phyloP scores from a whole-genome alignment of 2,113 vertebrate genomes.

The Vanacampus margaritifer region DNA sequence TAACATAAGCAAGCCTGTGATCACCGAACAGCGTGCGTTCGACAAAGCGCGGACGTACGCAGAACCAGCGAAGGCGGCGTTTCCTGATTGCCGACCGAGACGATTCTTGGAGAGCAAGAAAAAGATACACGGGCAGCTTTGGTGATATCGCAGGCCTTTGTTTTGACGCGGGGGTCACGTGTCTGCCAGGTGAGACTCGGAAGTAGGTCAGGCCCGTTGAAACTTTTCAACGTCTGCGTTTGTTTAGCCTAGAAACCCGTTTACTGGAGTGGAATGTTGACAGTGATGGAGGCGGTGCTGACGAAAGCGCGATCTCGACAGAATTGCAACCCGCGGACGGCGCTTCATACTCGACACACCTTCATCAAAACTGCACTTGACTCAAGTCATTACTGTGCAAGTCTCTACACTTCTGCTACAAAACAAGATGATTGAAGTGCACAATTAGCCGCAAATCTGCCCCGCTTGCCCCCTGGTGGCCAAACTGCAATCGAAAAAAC shows the following conservation, averaged over 20 bases:
- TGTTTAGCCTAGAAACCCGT: constrained; percentile 47
- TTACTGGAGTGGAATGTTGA: constrained; percentile 42
- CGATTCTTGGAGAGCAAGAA: constrained; percentile 26
- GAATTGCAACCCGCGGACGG: not conserved
- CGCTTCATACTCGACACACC: constrained; percentile 6
- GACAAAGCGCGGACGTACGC: not conserved
- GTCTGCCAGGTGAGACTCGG: constrained; percentile 56
- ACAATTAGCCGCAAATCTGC: too few relatives aligned
- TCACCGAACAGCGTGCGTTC: too few relatives aligned
- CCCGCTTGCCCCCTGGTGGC: too few relatives aligned
- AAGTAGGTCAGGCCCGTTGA: constrained; percentile 67
- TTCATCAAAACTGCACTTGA: not conserved
- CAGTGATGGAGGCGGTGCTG: constrained; percentile 26
- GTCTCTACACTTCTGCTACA: not conserved
- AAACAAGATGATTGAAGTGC: not conserved
- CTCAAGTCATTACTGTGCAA: not conserved
- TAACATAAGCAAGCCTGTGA: too few relatives aligned
- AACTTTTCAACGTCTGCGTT: constrained; percentile 53
- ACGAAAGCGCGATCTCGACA: constrained; percentile 23
- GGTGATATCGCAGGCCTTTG: constrained; percentile 23
- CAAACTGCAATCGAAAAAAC: too few relatives aligned
- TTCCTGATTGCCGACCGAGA: not conserved
- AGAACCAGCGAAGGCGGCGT: constrained; percentile 8
- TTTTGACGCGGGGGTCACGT: constrained; percentile 43
- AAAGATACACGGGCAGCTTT: constrained; percentile 15